Base-by-base conservation (phyloP, 2,888 invertebrate genomes). In the Didymodactylos carnosus region DNA sequence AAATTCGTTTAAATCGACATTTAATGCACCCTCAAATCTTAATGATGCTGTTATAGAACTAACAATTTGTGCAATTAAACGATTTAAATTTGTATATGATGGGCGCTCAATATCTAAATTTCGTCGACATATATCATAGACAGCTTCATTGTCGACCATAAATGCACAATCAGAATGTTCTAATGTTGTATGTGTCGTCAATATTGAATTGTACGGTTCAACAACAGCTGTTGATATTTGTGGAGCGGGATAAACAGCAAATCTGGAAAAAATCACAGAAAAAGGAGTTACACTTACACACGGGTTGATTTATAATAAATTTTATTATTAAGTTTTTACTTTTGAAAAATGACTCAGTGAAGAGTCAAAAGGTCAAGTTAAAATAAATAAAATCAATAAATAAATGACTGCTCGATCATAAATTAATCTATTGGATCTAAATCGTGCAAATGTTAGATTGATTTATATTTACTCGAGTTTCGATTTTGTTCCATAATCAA, bases 101-200 rank as follows among this genome's bases (percentile, higher is more conserved):
- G 76, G 76, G 27, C 75, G 75, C 29, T 75, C 76, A 39, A 76
- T 70, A 39, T 71, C 51, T 43, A 75, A 69, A 46, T 73, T 70
- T 73, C 70, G 6, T 35, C 29, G 35, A 84, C 93, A 93, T 79
- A 94, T 92, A 80, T 93, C 92, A 82, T 92, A 81, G 79, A 93
- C 86, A 62, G 93, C 93, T 82, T 94, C 92, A 80, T 94, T 94
- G 85, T 94, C 93, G 41, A 86, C 91, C 94, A 94, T 94, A 86
- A 94, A 94, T 71, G 93, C 92, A 84, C 93, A 94, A 86, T 93
- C 93, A 0, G 92, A 92, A 84, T 93, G 94, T 84, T 94, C 93
- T 77, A 86, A 78, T 76, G 94, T 94, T 73, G 94, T 94, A 86
- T 94, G 94, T 76, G 94, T 94, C 81, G 93, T 94, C 80, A 94